A percentile compares a stretch with the other conserved stretches of the same genome.
phyloP scores from a whole-genome alignment of 37 sponge, comb jelly and placozoan species.

The Geodia barretti region DNA sequence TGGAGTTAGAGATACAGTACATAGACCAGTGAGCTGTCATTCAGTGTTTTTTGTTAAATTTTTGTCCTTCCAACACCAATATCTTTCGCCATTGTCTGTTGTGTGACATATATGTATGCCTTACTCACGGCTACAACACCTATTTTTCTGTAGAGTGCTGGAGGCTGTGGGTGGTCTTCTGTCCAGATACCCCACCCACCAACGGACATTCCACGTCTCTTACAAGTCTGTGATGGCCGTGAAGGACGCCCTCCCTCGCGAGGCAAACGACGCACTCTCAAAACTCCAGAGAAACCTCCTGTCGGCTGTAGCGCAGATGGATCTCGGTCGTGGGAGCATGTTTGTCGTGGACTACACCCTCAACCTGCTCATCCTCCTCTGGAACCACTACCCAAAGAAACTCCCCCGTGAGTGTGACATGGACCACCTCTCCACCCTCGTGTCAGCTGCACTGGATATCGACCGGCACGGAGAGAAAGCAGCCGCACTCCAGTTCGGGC shows the following conservation, averaged over 20 bases:
- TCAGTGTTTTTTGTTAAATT: no score
- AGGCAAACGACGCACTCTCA: background rate
- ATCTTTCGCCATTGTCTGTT: no score
- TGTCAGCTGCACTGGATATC: slow-evolving; percentile 14
- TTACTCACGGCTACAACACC: no score
- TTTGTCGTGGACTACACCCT: background rate
- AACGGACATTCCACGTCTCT: background rate
- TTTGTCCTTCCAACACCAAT: no score
- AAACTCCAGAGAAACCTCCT: slow-evolving; percentile 26
- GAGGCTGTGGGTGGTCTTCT: background rate
- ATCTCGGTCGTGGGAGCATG: background rate
- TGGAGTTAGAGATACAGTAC: no score
- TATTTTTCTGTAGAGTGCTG: background rate
- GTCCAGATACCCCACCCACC: background rate
- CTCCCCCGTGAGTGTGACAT: slow-evolving; percentile 23
- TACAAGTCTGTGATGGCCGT: background rate
- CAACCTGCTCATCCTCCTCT: slow-evolving; percentile 15
- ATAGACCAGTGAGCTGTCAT: no score
- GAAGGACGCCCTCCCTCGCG: background rate
- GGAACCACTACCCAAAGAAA: slow-evolving; percentile 17
- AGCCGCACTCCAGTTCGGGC: slow-evolving; percentile 12
- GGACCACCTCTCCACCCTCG: slow-evolving; percentile 17
- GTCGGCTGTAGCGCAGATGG: slow-evolving; percentile 22
- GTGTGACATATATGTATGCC: no score
- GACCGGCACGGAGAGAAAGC: background rate